phyloP scores from a whole-genome alignment of 2,888 invertebrate genomes.

The Venusia cambrica region DNA sequence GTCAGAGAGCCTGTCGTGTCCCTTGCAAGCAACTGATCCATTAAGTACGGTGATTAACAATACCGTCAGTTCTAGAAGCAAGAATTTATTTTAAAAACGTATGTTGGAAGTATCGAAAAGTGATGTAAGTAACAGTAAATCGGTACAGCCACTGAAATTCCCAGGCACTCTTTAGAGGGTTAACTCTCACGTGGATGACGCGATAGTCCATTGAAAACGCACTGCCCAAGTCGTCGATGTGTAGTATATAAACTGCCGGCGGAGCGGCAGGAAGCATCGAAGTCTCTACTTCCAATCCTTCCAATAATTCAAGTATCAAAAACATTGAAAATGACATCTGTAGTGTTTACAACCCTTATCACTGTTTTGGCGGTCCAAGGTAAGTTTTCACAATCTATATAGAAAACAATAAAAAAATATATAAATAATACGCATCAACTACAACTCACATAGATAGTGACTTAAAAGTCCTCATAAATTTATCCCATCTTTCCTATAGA shows the following conservation, averaged over 20 bases:
- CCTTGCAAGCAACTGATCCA: no score
- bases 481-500: no score
- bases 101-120: no score
- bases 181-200: constrained; percentile 66
- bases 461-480: no score
- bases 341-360: constrained; percentile 39
- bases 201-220: constrained; percentile 67
- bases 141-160: constrained; percentile 7
- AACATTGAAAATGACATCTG: constrained; percentile 51
- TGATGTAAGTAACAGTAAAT: no score
- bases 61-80: no score
- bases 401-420: constrained; percentile 1
- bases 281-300: constrained; percentile 36
- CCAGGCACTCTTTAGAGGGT: constrained; percentile 45
- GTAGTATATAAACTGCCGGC: constrained; percentile 73
- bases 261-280: constrained; percentile 59
- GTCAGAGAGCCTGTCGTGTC: no score
- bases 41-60: no score
- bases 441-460: no score
- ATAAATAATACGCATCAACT: background rate
- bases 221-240: constrained; percentile 53
- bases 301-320: constrained; percentile 30
- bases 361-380: constrained; percentile 62
- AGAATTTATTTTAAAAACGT: no score
- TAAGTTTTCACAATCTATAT: constrained; percentile 40